phyloP scores from a whole-genome alignment of 2,797 vertebrate genomes.

The Arvicola amphibius region DNA sequence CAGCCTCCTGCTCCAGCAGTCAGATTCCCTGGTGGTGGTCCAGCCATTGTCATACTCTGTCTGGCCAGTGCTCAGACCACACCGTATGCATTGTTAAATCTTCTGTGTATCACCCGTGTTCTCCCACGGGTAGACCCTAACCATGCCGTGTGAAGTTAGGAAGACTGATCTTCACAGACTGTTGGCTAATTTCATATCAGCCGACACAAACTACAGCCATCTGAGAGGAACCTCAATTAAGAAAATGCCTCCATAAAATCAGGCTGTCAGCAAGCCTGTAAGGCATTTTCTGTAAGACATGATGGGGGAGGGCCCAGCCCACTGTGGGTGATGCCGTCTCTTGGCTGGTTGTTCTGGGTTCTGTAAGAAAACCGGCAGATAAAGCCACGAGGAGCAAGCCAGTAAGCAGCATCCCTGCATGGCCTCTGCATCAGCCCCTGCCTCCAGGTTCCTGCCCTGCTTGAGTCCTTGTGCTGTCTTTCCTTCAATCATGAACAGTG shows the following conservation, averaged over 20 bases:
- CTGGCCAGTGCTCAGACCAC: not conserved
- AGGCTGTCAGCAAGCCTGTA: not conserved
- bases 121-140: not conserved
- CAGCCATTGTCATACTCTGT: not conserved
- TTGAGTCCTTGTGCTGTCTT: not conserved
- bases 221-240: not conserved
- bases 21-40: not conserved
- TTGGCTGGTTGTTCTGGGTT: not conserved
- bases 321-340: no score
- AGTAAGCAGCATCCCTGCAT: not conserved
- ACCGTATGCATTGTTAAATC: not conserved
- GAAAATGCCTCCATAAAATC: not conserved
- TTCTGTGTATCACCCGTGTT: not conserved
- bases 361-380: not conserved
- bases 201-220: no score
- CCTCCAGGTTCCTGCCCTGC: not conserved
- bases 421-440: not conserved
- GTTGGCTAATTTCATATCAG: not conserved
- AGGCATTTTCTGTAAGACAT: not conserved
- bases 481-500: not conserved
- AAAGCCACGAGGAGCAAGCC: not conserved
- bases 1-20: not conserved
- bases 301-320: not conserved
- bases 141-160: not conserved
- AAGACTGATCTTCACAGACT: not conserved